These are phyloP conservation scores for Girardinichthys multiradiatus DNA, from an alignment of 2,113 vertebrate genomes.

Conservation along the genomic window DNA sequence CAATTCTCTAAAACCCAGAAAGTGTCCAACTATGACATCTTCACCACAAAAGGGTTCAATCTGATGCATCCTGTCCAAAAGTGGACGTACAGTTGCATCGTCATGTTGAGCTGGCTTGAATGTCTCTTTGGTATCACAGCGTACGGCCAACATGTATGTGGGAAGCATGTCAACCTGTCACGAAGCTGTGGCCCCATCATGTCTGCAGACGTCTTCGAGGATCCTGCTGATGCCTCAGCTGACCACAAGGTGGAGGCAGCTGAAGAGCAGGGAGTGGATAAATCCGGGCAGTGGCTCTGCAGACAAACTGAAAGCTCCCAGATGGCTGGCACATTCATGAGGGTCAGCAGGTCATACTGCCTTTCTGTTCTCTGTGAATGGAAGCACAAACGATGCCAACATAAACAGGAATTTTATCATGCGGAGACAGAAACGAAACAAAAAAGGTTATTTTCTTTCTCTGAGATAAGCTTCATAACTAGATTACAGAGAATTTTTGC, in stretches of 20 bases:
- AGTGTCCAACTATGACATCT: no score
- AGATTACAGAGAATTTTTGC: background rate
- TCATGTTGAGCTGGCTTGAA: conserved; percentile 46
- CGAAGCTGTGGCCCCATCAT: conserved; percentile 43
- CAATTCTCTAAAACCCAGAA: no score
- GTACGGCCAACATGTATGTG: conserved; percentile 33
- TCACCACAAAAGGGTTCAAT: conserved; percentile 32
- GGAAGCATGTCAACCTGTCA: conserved; percentile 53
- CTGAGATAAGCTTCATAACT: no score
- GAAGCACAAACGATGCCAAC: conserved; percentile 29
- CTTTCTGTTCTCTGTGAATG: conserved; percentile 43
- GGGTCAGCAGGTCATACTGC: conserved; percentile 57
- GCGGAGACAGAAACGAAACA: no score
- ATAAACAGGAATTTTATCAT: no score
- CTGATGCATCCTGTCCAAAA: no score
- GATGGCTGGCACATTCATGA: no score
- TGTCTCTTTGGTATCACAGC: conserved; percentile 21
- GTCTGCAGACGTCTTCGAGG: conserved; percentile 64
- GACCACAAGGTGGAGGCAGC: conserved; percentile 44
- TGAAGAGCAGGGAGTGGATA: conserved; percentile 21
- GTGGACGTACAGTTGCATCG: conserved; percentile 46
- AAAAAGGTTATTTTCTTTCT: no score
- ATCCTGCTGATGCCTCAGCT: conserved; percentile 37
- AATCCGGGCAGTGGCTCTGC: conserved; percentile 58
- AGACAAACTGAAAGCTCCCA: conserved; percentile 60